Percentiles rank a stretch among this genome's conserved stretches.
Conservation (phyloP, 2,888 invertebrate genomes). For the Tenthredo distinguenda region DNA sequence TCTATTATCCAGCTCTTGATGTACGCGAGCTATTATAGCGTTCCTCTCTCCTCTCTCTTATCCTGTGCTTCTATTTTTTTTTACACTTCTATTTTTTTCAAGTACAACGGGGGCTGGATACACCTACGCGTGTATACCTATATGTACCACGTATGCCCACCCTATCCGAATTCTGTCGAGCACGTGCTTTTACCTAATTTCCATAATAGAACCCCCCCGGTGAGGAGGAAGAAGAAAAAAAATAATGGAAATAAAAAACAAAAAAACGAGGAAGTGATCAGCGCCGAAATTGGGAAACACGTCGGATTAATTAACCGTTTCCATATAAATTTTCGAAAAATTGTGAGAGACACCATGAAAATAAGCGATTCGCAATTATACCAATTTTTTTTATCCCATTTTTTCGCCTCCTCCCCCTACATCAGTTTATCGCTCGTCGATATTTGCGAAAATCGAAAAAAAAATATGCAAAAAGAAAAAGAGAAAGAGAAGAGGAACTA, state of each 20-base stretch:
- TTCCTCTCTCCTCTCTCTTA: not conserved
- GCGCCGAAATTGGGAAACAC: not conserved
- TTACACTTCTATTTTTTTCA: not conserved
- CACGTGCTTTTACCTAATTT: slow-evolving; percentile 69
- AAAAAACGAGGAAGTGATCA: not conserved
- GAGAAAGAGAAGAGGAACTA: slow-evolving; percentile 58
- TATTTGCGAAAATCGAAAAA: not conserved
- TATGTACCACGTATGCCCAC: not conserved
- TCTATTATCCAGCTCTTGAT: not conserved
- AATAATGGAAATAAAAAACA: not conserved
- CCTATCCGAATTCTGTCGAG: not conserved
- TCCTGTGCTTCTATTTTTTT: not conserved
- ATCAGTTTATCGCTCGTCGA: no score
- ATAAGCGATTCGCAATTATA: not conserved
- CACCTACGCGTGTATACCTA: not conserved
- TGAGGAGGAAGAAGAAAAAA: not conserved
- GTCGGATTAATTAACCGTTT: not conserved
- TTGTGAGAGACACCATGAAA: no score
- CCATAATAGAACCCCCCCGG: slow-evolving; percentile 58
- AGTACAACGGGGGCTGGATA: not conserved
- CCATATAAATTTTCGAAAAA: not conserved
- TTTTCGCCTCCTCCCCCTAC: not conserved
- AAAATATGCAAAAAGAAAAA: not conserved
- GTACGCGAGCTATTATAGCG: not conserved
- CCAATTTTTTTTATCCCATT: not conserved